Conservation (phyloP, 2,113 vertebrate genomes). For the Verasper variegatus region DNA sequence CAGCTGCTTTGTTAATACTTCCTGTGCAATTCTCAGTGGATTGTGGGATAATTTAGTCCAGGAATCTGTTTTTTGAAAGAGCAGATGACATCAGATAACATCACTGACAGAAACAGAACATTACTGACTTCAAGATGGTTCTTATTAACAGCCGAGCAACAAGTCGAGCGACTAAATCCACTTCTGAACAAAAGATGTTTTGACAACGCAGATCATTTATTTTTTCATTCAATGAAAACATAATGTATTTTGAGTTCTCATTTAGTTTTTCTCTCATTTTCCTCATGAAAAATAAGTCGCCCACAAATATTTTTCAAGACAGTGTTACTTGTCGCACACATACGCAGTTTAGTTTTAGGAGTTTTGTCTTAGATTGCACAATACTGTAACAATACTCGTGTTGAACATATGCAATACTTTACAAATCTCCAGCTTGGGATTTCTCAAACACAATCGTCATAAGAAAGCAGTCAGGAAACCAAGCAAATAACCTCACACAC, state of each 20-base stretch:
- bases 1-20: not conserved
- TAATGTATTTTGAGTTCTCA: too few species aligned
- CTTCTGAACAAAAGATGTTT: not conserved
- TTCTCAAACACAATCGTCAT: not conserved
- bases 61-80: not conserved
- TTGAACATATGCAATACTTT: not conserved
- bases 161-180: not conserved
- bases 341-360: not conserved
- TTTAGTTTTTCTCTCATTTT: not conserved
- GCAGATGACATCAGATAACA: not conserved
- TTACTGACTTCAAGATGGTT: not conserved
- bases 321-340: not conserved
- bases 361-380: not conserved
- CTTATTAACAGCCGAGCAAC: not conserved
- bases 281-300: not conserved
- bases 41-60: not conserved
- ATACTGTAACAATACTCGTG: not conserved
- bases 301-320: not conserved
- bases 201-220: not conserved
- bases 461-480: not conserved
- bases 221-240: too few species aligned
- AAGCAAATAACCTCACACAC: conserved; percentile 10
- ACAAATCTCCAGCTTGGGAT: not conserved
- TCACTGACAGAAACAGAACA: not conserved
- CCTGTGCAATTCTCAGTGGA: not conserved